Evolutionary conservation across 2,113 vertebrate genomes (phyloP).

Genomic region (Leptodactylus fuscus): DNA sequence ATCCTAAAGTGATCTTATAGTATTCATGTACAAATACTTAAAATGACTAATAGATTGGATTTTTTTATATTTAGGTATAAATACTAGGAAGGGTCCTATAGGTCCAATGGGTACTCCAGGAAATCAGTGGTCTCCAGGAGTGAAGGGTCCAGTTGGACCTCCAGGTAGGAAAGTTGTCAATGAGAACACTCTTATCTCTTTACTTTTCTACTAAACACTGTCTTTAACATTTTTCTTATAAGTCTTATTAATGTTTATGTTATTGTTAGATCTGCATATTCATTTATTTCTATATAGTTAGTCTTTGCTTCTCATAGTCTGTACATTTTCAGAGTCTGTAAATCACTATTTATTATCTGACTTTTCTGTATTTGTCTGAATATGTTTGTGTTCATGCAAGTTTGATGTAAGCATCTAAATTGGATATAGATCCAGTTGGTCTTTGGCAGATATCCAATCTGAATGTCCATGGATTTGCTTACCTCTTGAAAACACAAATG

Average conservation of each 20-base stretch:
- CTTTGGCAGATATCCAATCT: not conserved
- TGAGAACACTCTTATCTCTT: not conserved
- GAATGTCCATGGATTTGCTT: not conserved
- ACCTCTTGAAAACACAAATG: not conserved
- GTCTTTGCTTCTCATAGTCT: not conserved
- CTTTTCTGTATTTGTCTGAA: not conserved
- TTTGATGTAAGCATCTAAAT: not conserved
- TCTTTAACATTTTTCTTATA: not conserved
- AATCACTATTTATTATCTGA: not conserved
- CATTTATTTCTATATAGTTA: not conserved
- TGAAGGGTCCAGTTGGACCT: slow-evolving; percentile 78
- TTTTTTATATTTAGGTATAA: slow-evolving; percentile 72
- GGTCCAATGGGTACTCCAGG: slow-evolving; percentile 74
- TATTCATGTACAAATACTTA: too few species aligned
- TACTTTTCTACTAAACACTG: too few species aligned
- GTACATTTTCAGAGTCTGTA: not conserved
- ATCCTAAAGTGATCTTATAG: too few species aligned
- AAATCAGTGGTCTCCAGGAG: slow-evolving; percentile 76
- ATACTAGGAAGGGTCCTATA: slow-evolving; percentile 1
- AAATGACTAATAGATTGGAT: too few species aligned
- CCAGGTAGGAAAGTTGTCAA: slow-evolving; percentile 79
- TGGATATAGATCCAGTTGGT: not conserved
- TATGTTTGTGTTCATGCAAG: not conserved
- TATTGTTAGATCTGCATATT: not conserved
- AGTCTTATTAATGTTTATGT: not conserved